Conservation (phyloP, 2,888 invertebrate genomes). For the Formica aserva region DNA sequence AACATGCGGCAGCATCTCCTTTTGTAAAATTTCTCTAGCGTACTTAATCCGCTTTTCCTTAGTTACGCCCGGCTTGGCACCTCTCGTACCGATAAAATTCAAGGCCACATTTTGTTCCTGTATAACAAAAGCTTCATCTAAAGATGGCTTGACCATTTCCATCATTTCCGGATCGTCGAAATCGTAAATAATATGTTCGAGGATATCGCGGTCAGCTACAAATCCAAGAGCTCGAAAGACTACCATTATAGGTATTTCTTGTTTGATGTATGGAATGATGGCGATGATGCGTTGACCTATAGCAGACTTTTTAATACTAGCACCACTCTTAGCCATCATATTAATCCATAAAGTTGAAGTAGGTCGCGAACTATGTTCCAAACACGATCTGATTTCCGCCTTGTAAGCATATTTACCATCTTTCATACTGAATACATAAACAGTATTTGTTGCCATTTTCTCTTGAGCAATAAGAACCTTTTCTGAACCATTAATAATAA, state of each 20-base stretch:
- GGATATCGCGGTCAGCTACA: conserved; percentile 99
- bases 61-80: conserved; percentile 98
- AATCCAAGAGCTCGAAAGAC: conserved; percentile 99
- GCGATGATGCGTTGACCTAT: conserved; percentile 99
- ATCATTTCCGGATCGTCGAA: conserved; percentile 99
- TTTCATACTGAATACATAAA: conserved; percentile 99
- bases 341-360: conserved; percentile 99
- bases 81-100: conserved; percentile 99
- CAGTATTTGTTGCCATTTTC: conserved; percentile 99
- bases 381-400: conserved; percentile 98
- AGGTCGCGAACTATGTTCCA: conserved; percentile 97
- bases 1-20: conserved; percentile 99
- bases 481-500: conserved; percentile 99
- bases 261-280: conserved; percentile 99
- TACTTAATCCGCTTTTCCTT: conserved; percentile 99
- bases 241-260: conserved; percentile 99
- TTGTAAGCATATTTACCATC: conserved; percentile 99
- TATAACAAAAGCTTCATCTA: conserved; percentile 99
- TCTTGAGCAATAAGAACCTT: conserved; percentile 99
- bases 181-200: conserved; percentile 99
- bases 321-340: conserved; percentile 99
- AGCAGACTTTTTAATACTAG: conserved; percentile 98
- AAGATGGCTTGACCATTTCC: conserved; percentile 99
- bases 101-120: conserved; percentile 99
- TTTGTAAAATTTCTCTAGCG: conserved; percentile 99